Conservation (phyloP, 1,140 invertebrate species). For the Panagrolaimus sp. region DNA sequence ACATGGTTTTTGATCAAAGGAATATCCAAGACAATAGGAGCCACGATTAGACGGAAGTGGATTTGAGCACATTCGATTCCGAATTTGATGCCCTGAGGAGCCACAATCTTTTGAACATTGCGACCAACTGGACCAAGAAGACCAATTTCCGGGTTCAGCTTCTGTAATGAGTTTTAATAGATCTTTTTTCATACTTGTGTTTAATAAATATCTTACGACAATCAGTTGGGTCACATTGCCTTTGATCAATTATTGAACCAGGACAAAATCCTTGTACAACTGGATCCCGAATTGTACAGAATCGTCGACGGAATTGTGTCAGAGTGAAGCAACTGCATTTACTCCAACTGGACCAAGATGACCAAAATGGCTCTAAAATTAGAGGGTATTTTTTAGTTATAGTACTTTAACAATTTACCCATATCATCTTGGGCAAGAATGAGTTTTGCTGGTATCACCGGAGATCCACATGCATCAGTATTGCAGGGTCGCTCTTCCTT, state of each 20-base stretch:
- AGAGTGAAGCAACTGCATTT: conserved; percentile 53
- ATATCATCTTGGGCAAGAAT: conserved; percentile 6
- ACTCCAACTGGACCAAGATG: conserved; percentile 47
- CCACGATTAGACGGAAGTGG: conserved; percentile 60
- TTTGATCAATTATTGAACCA: conserved; percentile 53
- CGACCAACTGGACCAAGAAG: conserved; percentile 72
- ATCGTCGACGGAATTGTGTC: conserved; percentile 51
- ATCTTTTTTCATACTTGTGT: too few species aligned
- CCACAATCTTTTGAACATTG: conserved; percentile 73
- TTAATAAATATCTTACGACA: conserved; percentile 10
- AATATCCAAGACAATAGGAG: conserved; percentile 66
- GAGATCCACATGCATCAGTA: conserved; percentile 65
- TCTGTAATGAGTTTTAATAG: conserved; percentile 22
- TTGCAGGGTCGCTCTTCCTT: conserved; percentile 70
- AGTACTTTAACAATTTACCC: too few species aligned
- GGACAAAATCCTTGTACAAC: conserved; percentile 50
- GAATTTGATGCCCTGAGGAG: conserved; percentile 69
- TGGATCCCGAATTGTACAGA: conserved; percentile 48
- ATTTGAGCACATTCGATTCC: conserved; percentile 65
- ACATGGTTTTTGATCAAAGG: conserved; percentile 69
- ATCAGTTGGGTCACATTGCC: conserved; percentile 41
- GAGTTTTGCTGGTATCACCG: background rate
- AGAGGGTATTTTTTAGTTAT: too few species aligned
- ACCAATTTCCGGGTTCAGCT: conserved; percentile 66
- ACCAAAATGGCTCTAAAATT: conserved; percentile 43